Base-by-base conservation (phyloP, 2,888 invertebrate genomes). In the Papilio protenor region DNA sequence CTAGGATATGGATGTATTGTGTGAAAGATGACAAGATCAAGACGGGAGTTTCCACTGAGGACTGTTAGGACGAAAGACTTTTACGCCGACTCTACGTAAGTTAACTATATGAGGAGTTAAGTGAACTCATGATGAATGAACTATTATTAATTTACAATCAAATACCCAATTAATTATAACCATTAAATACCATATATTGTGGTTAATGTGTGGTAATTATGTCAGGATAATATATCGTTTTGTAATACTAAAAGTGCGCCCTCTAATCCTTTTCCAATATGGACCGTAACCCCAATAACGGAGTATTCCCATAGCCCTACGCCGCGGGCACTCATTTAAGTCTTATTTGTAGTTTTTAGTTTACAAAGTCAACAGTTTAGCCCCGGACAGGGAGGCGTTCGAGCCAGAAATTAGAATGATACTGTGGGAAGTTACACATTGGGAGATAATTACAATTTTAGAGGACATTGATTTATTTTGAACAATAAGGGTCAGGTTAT, bases 281-380 rank as follows among this genome's bases (percentile, higher is more conserved):
- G 81, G 79, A 81, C 81, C 79, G 81, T 79, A 80, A 83, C 83
- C 84, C 86, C 79, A 80, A 81, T 79, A 79, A 80, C 81, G 78
- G 77, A 79, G 79, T 77, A 69, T 64, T 77, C 77, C 80, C 79
- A 80, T 76, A 72, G 72, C 55, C n/a, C 52, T 49, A n/a, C 23
- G 83, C 88, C 86, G 81, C 79, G 81, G 83, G 86, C 88, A 80
- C 87, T 91, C 90, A 91, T 93, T 92, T 86, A 91, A 92, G 93
- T 91, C 93, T 90, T 93, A 94, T 94, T 94, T 94, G 94, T 92
- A 91, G 89, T 89, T 92, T 92, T 93, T 87, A 92, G 91, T 92
- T 90, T 84, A 86, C 89, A 87, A 85, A 90, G 92, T 92, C 92
- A 93, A 93, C 87, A 94, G 88, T 88, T 78, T 75, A 72, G 71